These are phyloP conservation scores for Oryzias dopingdopingensis DNA, from an alignment of 2,797 vertebrate species.

Conservation along the genomic window DNA sequence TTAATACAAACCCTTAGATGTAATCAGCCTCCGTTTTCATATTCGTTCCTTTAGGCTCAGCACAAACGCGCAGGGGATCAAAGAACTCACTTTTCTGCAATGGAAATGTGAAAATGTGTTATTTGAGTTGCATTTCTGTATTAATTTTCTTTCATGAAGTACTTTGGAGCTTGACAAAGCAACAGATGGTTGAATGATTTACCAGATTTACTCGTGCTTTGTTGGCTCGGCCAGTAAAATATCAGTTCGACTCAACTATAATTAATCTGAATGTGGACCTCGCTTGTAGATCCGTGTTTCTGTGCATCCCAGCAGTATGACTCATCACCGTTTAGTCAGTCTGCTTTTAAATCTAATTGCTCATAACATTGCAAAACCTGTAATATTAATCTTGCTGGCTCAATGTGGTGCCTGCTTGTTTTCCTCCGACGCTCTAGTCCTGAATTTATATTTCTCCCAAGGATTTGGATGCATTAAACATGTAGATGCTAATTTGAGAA, in stretches of 20 bases:
- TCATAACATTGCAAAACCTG: conserved; percentile 40
- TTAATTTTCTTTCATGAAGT: conserved; percentile 59
- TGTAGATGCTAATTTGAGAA: conserved; percentile 47
- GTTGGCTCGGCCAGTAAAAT: conserved; percentile 36
- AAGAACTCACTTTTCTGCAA: conserved; percentile 50
- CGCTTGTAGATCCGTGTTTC: conserved; percentile 22
- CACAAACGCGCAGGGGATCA: conserved; percentile 65
- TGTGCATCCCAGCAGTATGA: conserved; percentile 25
- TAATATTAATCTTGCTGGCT: conserved; percentile 34
- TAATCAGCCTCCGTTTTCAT: conserved; percentile 62
- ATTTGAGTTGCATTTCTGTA: conserved; percentile 58
- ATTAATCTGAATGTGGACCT: conserved; percentile 23
- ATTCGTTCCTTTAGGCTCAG: conserved; percentile 55
- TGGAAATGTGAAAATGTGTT: conserved; percentile 60
- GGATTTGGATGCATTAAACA: conserved; percentile 50
- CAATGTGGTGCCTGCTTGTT: conserved; percentile 29
- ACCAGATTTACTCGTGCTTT: conserved; percentile 41
- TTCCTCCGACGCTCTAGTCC: conserved; percentile 28
- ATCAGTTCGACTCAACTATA: conserved; percentile 46
- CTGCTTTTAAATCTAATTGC: conserved; percentile 20
- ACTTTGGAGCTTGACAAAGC: conserved; percentile 62
- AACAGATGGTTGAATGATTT: conserved; percentile 68
- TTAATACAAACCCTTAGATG: conserved; percentile 73
- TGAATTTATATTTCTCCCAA: conserved; percentile 49
- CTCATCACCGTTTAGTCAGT: conserved; percentile 14